phyloP scores from a whole-genome alignment of 2,797 vertebrate genomes.

The Threskiornis aethiopicus region DNA sequence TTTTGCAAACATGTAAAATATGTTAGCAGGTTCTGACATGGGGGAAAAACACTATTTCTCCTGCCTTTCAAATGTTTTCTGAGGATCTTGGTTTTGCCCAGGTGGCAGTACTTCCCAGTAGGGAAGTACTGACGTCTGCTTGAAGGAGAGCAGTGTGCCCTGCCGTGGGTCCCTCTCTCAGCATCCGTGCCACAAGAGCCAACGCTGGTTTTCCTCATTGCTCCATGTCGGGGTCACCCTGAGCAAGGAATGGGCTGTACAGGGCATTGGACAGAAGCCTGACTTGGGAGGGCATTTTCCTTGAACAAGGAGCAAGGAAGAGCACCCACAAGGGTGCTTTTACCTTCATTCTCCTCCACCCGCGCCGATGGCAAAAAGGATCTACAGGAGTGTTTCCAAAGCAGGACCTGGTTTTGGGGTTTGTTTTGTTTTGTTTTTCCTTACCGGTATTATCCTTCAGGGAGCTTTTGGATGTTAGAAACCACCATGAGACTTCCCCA shows the following conservation, averaged over 20 bases:
- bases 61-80: not conserved
- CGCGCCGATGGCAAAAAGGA: not conserved
- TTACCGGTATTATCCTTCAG: not conserved
- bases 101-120: not conserved
- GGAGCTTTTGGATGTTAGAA: not conserved
- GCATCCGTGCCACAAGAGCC: no score
- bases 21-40: fast-evolving
- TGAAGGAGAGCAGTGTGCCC: not conserved
- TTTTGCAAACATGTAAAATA: not conserved
- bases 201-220: not conserved
- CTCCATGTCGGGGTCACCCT: not conserved
- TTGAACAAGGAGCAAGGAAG: not conserved
- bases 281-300: not conserved
- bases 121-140: not conserved
- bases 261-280: not conserved
- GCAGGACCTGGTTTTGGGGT: not conserved
- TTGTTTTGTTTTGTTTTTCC: not conserved
- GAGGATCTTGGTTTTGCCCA: not conserved
- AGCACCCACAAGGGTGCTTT: not conserved
- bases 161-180: not conserved
- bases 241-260: not conserved
- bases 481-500: not conserved
- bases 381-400: not conserved
- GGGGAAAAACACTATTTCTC: not conserved
- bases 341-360: not conserved